Evolutionary conservation across 2,888 invertebrate species (phyloP), one percentile per base, ranked within the genome.

Genomic region (Sycophila texana): DNA sequence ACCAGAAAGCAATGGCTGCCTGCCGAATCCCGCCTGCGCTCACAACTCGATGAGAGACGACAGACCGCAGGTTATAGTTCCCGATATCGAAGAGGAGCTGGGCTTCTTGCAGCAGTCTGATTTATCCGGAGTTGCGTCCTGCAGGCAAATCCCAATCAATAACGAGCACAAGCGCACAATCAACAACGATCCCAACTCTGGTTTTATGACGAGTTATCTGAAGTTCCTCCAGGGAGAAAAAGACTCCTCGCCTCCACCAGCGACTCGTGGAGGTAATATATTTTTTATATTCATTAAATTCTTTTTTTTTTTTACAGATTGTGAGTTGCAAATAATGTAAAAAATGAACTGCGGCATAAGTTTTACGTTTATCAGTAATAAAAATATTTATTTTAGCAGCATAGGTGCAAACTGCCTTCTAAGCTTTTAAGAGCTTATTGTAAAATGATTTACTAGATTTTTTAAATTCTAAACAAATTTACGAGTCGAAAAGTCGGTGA

Each of bases 61-160:
- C 90, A 74, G 55, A n/a, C 93, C 94, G 87, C 94, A 94, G 91
- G 96, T 96, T 86, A 95, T 96, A 87, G 96, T 96, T 88, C 96
- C 96, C 86, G 96, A 96, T 92, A 96, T 96, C 90, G 96, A 96
- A 91, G 96, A 96, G 92, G 96, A 96, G 91, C 92, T 96, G 88
- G 95, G 95, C 90, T 96, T 96, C 91, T 92, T 96, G 84, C 91
- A 88, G 84, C 91, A 89, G 58, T 83, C 83, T 39, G 77, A 84
- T 3, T 84, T 83, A 0, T 0, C 73, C 76, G 65, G 72, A n/a
- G 49, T 63, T 4, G 18, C 63, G 0, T 12, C 63, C n/a, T 67
- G 72, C n/a, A 84, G 82, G 80, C 85, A 78, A 84, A 88, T 83
- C 82, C 83, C 82, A 51, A 76, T 83, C 7, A 85, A 81, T 71